Evolutionary conservation across 2,113 vertebrate genomes (phyloP).

Genomic region (Oriolus oriolus): DNA sequence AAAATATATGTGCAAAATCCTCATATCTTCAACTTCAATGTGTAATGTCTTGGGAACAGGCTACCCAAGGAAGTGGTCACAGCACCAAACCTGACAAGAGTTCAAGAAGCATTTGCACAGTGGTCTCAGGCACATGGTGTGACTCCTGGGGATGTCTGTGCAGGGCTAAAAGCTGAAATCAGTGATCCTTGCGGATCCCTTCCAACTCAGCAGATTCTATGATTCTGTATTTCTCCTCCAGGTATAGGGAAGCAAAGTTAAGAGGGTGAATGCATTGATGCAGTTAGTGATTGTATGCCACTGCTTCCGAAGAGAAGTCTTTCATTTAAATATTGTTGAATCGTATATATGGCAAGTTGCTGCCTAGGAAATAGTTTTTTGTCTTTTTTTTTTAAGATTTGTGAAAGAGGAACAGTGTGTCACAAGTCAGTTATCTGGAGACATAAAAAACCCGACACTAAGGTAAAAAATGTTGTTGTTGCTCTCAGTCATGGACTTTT

Average conservation of each 20-base stretch:
- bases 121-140: background rate
- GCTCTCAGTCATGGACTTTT: background rate
- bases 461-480: background rate
- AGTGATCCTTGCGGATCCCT: background rate
- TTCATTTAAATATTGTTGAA: background rate
- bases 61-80: background rate
- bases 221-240: background rate
- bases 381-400: background rate
- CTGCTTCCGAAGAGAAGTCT: background rate
- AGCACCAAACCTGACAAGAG: background rate
- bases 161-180: background rate
- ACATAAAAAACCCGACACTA: fast-evolving
- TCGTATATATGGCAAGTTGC: background rate
- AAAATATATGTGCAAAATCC: background rate
- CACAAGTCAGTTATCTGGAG: background rate
- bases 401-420: background rate
- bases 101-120: background rate
- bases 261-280: background rate
- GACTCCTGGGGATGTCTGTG: background rate
- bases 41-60: background rate
- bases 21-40: background rate
- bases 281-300: background rate
- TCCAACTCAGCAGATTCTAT: background rate
- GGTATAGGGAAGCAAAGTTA: background rate
- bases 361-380: background rate